These are phyloP conservation scores for Hippolais icterina DNA, from an alignment of 2,113 vertebrate genomes.

Conservation along the genomic window DNA sequence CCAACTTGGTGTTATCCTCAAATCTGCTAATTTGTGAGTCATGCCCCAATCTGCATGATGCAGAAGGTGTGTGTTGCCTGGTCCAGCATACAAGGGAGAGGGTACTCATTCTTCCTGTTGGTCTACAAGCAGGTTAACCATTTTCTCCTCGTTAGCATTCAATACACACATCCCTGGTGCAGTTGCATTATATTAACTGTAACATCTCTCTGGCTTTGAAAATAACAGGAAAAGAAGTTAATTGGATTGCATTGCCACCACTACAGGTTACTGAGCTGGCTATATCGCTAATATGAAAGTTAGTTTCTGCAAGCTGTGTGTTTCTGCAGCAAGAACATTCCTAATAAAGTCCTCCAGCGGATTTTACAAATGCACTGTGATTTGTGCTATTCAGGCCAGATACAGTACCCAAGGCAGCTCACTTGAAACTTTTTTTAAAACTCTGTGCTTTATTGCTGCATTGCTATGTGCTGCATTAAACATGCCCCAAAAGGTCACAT, in stretches of 20 bases:
- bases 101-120: neutral
- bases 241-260: neutral
- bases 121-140: neutral
- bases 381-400: neutral
- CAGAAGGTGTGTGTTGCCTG: neutral
- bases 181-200: neutral
- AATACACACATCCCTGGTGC: fast-evolving
- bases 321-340: neutral
- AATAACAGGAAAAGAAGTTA: neutral
- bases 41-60: fast-evolving
- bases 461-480: neutral
- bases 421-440: neutral
- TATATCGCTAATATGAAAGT: neutral
- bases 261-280: neutral
- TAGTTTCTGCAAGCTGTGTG: neutral
- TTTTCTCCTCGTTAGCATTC: constrained; percentile 27
- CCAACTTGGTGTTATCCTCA: neutral
- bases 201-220: neutral
- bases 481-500: neutral
- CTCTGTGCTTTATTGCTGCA: neutral
- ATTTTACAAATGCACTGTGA: neutral
- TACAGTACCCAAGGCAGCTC: neutral
- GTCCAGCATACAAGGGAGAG: neutral
- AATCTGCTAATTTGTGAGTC: neutral
- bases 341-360: neutral